A percentile compares a stretch with the other conserved stretches of the same genome.
Evolutionary conservation across 1,140 invertebrate genomes (phyloP).

Genomic region (Drosophila auraria): DNA sequence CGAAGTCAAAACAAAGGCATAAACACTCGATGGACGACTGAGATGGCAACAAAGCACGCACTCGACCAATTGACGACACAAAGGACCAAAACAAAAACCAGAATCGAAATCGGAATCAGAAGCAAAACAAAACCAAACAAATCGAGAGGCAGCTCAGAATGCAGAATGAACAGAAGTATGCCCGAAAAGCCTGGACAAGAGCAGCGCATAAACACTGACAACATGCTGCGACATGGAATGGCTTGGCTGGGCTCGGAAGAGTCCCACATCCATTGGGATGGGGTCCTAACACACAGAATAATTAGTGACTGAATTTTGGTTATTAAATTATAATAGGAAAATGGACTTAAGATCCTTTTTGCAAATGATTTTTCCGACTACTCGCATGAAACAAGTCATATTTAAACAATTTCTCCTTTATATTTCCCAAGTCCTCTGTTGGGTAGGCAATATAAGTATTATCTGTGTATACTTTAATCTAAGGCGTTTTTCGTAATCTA

Average conservation of each 20-base stretch:
- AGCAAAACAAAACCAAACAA: slow-evolving; percentile 52
- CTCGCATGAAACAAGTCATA: too few species aligned
- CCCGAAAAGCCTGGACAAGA: slow-evolving; percentile 46
- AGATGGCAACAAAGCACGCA: slow-evolving; percentile 70
- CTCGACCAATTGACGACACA: slow-evolving; percentile 75
- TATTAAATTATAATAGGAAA: background rate
- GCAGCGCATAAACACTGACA: slow-evolving; percentile 71
- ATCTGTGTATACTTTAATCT: too few species aligned
- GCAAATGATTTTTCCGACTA: too few species aligned
- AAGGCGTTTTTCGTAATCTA: too few species aligned
- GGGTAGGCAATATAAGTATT: too few species aligned
- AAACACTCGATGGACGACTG: slow-evolving; percentile 61
- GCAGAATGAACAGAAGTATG: slow-evolving; percentile 65
- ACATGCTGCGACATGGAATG: slow-evolving; percentile 69
- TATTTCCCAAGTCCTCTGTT: background rate
- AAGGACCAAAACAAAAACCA: slow-evolving; percentile 61
- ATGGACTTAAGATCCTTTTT: background rate
- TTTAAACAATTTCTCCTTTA: background rate
- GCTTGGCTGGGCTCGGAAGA: slow-evolving; percentile 6
- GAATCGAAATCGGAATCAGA: slow-evolving; percentile 44
- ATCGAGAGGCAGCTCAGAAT: slow-evolving; percentile 40
- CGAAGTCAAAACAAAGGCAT: slow-evolving; percentile 70
- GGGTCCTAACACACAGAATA: slow-evolving; percentile 12
- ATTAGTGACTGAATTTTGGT: background rate
- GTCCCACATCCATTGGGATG: slow-evolving; percentile 10